These are phyloP conservation scores for Penaeus monodon DNA, from an alignment of 2,888 invertebrate species.

Conservation along the genomic window DNA sequence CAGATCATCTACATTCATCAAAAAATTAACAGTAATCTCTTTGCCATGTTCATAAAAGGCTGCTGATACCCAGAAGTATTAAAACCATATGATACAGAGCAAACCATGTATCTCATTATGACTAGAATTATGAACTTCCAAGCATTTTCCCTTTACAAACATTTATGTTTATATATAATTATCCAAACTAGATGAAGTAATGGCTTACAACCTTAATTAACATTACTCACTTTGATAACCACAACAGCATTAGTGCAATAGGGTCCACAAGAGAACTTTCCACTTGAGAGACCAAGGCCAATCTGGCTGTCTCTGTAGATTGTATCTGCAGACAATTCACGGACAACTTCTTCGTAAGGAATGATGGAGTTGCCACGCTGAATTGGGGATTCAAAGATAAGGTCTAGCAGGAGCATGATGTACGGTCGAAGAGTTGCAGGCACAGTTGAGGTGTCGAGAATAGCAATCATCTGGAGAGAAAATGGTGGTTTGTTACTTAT, in stretches of 20 bases:
- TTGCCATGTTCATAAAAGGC: too few species aligned
- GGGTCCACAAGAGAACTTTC: slow-evolving; percentile 80
- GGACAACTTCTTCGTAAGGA: slow-evolving; percentile 82
- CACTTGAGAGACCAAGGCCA: slow-evolving; percentile 75
- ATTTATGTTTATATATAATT: too few species aligned
- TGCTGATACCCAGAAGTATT: too few species aligned
- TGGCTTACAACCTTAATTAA: neutral
- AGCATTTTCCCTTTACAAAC: too few species aligned
- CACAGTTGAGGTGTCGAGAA: slow-evolving; percentile 79
- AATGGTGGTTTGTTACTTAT: slow-evolving; percentile 10
- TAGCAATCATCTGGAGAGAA: slow-evolving; percentile 77
- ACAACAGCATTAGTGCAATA: slow-evolving; percentile 79
- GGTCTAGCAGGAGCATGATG: slow-evolving; percentile 81
- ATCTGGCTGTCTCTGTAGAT: slow-evolving; percentile 76
- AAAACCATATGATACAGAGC: too few species aligned
- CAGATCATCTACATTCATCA: too few species aligned
- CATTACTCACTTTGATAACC: slow-evolving; percentile 76
- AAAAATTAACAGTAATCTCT: too few species aligned
- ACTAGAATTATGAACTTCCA: too few species aligned
- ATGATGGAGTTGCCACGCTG: slow-evolving; percentile 71
- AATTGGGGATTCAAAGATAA: slow-evolving; percentile 83
- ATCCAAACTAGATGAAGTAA: neutral
- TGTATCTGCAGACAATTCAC: slow-evolving; percentile 82
- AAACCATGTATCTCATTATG: too few species aligned
- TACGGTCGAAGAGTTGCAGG: slow-evolving; percentile 77